A percentile compares a stretch with the other conserved stretches of the same genome.
These are phyloP conservation scores for Chunga burmeisteri DNA, from an alignment of 2,113 vertebrate species.

Conservation along the genomic window DNA sequence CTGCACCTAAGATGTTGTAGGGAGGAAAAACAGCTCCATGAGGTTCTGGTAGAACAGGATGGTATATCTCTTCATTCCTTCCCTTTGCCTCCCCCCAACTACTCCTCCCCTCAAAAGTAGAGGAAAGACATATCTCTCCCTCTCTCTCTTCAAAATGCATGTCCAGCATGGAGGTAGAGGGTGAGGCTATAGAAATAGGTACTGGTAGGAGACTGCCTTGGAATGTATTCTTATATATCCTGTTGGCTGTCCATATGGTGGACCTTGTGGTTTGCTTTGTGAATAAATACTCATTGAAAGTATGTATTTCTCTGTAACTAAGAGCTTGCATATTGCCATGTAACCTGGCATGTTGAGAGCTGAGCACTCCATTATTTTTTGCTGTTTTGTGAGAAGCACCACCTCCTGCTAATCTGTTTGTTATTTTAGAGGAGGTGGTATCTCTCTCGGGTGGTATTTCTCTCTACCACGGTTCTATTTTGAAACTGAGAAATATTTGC, in stretches of 20 bases:
- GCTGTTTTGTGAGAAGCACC: neutral
- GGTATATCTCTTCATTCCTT: neutral
- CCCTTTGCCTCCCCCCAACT: neutral
- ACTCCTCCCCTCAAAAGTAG: neutral
- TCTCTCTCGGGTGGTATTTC: neutral
- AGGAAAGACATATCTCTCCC: neutral
- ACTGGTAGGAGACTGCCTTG: neutral
- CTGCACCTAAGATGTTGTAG: neutral
- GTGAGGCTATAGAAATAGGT: neutral
- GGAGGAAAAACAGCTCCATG: neutral
- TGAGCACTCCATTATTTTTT: neutral
- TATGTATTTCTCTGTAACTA: neutral
- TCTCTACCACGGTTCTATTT: neutral
- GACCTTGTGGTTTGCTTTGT: neutral
- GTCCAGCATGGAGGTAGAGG: neutral
- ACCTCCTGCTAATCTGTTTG: neutral
- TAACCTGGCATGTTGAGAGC: neutral
- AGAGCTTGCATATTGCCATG: neutral
- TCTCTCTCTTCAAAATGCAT: neutral
- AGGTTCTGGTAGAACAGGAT: neutral
- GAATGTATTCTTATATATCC: fast-evolving
- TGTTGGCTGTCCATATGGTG: neutral
- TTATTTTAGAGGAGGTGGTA: neutral
- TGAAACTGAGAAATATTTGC: neutral
- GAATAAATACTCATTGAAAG: neutral